These are phyloP conservation scores for Metallyticus violacea DNA, from an alignment of 2,888 invertebrate species.

Conservation along the genomic window DNA sequence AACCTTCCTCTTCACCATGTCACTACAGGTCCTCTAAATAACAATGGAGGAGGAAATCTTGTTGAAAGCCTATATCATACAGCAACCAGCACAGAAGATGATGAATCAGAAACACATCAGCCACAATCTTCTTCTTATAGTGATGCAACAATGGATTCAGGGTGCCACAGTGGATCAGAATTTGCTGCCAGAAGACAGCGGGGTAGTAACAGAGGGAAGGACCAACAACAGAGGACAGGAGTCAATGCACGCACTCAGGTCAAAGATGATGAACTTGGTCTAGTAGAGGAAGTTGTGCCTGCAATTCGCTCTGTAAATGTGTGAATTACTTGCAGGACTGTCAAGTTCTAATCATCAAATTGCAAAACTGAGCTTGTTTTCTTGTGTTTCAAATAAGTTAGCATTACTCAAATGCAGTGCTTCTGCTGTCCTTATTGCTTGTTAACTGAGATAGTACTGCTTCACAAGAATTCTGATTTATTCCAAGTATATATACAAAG, in stretches of 20 bases:
- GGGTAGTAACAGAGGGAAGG: background rate
- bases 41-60: background rate
- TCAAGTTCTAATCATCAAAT: background rate
- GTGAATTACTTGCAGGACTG: background rate
- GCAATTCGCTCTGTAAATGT: constrained; percentile 22
- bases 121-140: constrained; percentile 47
- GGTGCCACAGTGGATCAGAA: constrained; percentile 63
- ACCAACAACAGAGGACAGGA: background rate
- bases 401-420: background rate
- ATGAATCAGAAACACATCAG: constrained; percentile 22
- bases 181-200: constrained; percentile 18
- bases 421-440: background rate
- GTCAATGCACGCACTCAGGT: background rate
- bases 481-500: background rate
- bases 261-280: background rate
- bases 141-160: constrained; percentile 63
- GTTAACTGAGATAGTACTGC: background rate
- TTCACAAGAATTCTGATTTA: background rate
- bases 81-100: constrained; percentile 22
- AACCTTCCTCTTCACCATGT: constrained; percentile 18
- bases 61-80: constrained; percentile 22
- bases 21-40: background rate
- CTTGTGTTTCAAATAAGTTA: background rate
- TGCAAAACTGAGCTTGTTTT: background rate
- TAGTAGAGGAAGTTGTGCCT: background rate